Evolutionary conservation across 2,113 vertebrate species (phyloP).

Genomic region (Vidua macroura): DNA sequence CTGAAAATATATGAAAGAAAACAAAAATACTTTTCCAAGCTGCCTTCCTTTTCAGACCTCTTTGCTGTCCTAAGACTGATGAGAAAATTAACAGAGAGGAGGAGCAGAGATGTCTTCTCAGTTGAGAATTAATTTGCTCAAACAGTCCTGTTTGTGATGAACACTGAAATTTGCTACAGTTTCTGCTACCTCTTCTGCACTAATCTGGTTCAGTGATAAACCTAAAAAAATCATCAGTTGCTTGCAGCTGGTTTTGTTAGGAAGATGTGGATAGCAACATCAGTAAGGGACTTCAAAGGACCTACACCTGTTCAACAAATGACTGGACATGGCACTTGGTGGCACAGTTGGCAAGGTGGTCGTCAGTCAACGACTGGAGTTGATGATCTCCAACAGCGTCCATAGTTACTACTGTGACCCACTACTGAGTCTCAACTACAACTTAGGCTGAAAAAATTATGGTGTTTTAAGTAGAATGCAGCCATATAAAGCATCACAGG

Average conservation of each 20-base stretch:
- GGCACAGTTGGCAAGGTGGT: not conserved
- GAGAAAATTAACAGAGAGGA: not conserved
- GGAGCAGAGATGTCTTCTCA: not conserved
- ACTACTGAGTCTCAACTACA: not conserved
- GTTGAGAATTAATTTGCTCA: not conserved
- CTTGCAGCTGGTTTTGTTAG: not conserved
- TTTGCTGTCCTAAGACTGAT: not conserved
- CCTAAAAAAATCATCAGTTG: not conserved
- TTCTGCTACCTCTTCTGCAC: not conserved
- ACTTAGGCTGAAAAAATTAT: fast-evolving
- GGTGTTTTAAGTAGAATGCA: not conserved
- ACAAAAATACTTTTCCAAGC: not conserved
- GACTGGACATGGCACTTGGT: not conserved
- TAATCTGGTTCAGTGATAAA: not conserved
- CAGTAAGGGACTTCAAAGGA: not conserved
- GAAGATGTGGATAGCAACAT: not conserved
- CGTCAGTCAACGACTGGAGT: not conserved
- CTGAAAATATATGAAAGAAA: not conserved
- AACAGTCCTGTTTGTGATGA: not conserved
- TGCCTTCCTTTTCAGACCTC: not conserved
- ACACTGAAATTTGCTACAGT: not conserved
- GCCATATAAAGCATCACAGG: not conserved
- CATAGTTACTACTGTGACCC: not conserved
- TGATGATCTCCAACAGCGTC: not conserved
- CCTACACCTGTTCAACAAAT: not conserved